Conservation (phyloP, 1,140 invertebrate species). For the Limonius californicus region DNA sequence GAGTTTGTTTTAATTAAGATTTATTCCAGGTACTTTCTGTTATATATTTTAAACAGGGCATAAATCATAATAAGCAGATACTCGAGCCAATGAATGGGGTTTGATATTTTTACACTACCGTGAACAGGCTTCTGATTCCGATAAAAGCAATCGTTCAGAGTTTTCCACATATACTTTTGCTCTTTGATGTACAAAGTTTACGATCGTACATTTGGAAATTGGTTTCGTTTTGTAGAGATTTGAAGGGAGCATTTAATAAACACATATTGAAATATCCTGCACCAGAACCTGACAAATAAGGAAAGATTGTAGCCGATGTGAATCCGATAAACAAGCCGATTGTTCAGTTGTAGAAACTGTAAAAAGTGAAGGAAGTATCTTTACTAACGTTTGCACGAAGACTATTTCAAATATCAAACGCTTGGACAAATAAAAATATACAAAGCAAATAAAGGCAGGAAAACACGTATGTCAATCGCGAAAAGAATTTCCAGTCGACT, state of each 20-base stretch:
- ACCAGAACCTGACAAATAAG: not conserved
- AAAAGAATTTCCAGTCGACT: not conserved
- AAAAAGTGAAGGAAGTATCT: too few species aligned
- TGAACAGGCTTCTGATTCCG: not conserved
- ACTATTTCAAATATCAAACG: too few species aligned
- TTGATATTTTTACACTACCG: not conserved
- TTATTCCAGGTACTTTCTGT: too few species aligned
- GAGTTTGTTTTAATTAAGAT: too few species aligned
- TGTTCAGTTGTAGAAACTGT: too few species aligned
- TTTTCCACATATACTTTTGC: not conserved
- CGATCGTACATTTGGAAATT: not conserved
- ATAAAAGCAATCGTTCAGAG: not conserved
- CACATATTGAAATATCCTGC: not conserved
- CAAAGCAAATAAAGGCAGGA: slow-evolving; percentile 1
- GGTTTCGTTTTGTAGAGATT: not conserved
- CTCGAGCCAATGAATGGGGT: not conserved
- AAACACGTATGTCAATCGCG: slow-evolving; percentile 1
- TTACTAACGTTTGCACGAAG: too few species aligned
- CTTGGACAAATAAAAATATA: not conserved
- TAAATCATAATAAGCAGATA: not conserved
- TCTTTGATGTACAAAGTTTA: not conserved
- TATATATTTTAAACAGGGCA: too few species aligned
- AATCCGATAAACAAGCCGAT: too few species aligned
- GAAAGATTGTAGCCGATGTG: too few species aligned
- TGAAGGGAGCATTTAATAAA: not conserved